Evolutionary conservation across 2,113 vertebrate genomes (phyloP).

Genomic region (Sceloporus tristichus): DNA sequence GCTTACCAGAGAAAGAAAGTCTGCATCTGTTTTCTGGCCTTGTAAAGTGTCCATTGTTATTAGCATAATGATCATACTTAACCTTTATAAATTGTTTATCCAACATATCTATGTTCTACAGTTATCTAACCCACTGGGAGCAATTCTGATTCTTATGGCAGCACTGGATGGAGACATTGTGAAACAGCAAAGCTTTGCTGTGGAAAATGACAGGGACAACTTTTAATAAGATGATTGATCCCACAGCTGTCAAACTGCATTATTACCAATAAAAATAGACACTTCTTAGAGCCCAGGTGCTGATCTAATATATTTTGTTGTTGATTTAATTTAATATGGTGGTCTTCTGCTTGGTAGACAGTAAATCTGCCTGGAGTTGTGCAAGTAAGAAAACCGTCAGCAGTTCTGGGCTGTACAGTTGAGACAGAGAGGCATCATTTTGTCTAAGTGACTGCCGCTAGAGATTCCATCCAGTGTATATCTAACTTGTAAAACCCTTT

Average conservation of each 20-base stretch:
- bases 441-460: constrained; percentile 5
- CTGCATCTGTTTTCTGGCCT: background rate
- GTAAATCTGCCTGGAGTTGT: constrained; percentile 48
- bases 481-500: background rate
- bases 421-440: background rate
- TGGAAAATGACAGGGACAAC: constrained; percentile 16
- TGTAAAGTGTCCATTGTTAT: constrained; percentile 49
- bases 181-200: constrained; percentile 54
- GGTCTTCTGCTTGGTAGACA: constrained; percentile 49
- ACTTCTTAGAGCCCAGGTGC: constrained; percentile 57
- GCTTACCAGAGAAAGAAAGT: background rate
- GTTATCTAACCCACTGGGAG: constrained; percentile 62
- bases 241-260: constrained; percentile 59
- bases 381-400: constrained; percentile 8
- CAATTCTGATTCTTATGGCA: constrained; percentile 60
- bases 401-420: background rate
- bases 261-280: constrained; percentile 57
- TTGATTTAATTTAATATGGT: constrained; percentile 60
- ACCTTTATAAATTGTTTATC: constrained; percentile 64
- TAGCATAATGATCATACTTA: constrained; percentile 60
- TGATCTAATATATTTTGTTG: constrained; percentile 65
- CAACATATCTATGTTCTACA: constrained; percentile 59
- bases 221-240: constrained; percentile 70
- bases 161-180: constrained; percentile 49
- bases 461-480: background rate